phyloP scores from a whole-genome alignment of 2,797 vertebrate genomes.

The Chloroceryle amazona region DNA sequence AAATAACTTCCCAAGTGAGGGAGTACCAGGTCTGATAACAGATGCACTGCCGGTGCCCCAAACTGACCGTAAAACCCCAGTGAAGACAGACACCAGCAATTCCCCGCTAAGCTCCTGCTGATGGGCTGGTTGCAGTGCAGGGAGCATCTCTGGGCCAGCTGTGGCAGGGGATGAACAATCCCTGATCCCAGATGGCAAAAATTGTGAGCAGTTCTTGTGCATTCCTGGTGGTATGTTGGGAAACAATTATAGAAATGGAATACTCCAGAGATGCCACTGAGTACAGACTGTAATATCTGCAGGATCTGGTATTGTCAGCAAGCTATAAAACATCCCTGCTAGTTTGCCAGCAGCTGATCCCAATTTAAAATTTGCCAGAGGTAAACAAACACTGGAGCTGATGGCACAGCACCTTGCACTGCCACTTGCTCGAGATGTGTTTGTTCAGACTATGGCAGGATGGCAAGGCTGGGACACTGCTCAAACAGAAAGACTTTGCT shows the following conservation, averaged over 20 bases:
- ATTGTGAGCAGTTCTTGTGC: neutral
- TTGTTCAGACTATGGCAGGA: neutral
- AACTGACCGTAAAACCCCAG: neutral
- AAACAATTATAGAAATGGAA: constrained; percentile 23
- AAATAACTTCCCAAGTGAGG: neutral
- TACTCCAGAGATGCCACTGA: constrained; percentile 27
- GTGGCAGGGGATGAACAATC: neutral
- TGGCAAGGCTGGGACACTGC: neutral
- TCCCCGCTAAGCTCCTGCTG: neutral
- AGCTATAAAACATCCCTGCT: constrained; percentile 57
- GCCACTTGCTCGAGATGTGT: neutral
- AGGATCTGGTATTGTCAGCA: constrained; percentile 50
- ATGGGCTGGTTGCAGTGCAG: neutral
- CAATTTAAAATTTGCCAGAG: constrained; percentile 27
- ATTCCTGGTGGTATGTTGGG: neutral
- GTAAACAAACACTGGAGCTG: neutral
- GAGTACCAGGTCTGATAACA: neutral
- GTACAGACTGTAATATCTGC: neutral
- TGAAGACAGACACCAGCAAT: neutral
- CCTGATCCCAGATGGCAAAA: neutral
- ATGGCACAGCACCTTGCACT: neutral
- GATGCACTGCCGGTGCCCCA: neutral
- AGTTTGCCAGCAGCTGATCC: constrained; percentile 56
- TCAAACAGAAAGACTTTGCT: neutral
- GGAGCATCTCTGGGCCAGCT: neutral